A percentile compares a stretch with the other conserved stretches of the same genome.
Conservation (phyloP, 2,797 vertebrate species). For the Fundulus diaphanus region DNA sequence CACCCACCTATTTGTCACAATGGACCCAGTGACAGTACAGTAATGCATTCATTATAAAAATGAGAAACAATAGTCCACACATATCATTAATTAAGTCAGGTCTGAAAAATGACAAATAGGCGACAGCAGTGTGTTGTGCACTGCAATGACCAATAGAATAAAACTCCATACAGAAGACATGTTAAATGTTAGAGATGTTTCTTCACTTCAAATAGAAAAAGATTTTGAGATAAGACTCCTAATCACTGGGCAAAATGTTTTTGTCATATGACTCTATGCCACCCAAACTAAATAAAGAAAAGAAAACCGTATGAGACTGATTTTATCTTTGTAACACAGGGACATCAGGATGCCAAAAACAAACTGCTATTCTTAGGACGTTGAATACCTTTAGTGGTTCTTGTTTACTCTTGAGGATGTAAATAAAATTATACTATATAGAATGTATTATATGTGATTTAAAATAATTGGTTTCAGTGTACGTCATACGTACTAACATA, state of each 20-base stretch:
- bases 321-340: neutral
- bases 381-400: neutral
- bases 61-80: constrained; percentile 80
- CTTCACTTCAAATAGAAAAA: neutral
- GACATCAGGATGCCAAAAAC: neutral
- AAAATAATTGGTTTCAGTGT: neutral
- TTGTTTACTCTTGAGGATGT: neutral
- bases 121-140: constrained; percentile 34
- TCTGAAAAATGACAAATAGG: constrained; percentile 62
- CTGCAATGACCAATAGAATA: constrained; percentile 19
- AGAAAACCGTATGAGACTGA: neutral
- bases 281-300: neutral
- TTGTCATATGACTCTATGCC: constrained; percentile 15
- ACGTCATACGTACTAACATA: no score
- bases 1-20: constrained; percentile 87
- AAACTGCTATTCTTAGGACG: neutral
- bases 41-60: constrained; percentile 86
- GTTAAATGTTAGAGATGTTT: neutral
- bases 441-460: neutral
- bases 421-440: neutral
- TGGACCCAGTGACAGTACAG: constrained; percentile 82
- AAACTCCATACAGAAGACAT: constrained; percentile 45
- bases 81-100: constrained; percentile 82
- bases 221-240: constrained; percentile 80
- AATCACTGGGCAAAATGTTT: constrained; percentile 74